A percentile compares a stretch with the other conserved stretches of the same genome.
phyloP scores from a whole-genome alignment of 2,113 vertebrate genomes.

The Propithecus coquereli region DNA sequence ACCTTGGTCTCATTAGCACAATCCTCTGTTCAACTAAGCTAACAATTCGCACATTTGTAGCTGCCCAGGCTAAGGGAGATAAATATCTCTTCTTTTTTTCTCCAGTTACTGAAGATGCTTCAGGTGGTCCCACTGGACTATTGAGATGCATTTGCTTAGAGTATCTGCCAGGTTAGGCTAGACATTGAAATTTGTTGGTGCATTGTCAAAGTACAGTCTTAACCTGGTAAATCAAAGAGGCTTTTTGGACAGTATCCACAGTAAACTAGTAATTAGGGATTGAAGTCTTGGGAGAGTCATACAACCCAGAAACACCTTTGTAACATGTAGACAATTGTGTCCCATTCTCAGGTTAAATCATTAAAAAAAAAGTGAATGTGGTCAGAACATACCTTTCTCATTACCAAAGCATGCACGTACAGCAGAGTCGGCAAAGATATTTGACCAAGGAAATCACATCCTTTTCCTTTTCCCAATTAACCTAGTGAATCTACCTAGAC shows the following conservation, averaged over 20 bases:
- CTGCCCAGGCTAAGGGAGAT: slow-evolving; percentile 56
- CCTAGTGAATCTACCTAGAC: neutral
- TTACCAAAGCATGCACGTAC: neutral
- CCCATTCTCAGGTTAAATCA: neutral
- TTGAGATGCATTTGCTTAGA: slow-evolving; percentile 45
- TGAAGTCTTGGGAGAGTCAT: neutral
- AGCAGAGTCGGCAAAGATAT: neutral
- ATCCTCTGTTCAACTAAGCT: neutral
- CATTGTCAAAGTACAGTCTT: slow-evolving; percentile 30
- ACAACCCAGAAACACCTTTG: neutral
- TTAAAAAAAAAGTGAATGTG: neutral
- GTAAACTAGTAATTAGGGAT: neutral
- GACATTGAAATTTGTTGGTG: slow-evolving; percentile 49
- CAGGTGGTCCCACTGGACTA: slow-evolving; percentile 41
- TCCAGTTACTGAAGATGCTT: slow-evolving; percentile 57
- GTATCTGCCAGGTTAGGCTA: slow-evolving; percentile 34
- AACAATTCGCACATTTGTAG: neutral
- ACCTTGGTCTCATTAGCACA: slow-evolving; percentile 12
- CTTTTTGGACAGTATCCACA: slow-evolving; percentile 14
- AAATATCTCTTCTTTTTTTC: slow-evolving; percentile 14
- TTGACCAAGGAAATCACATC: neutral
- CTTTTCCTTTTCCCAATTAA: neutral
- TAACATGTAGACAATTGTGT: neutral
- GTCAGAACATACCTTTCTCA: neutral
- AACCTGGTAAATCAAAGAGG: slow-evolving; percentile 32